These are phyloP conservation scores for Tragopan temminckii DNA, from an alignment of 2,797 vertebrate species.

Conservation along the genomic window DNA sequence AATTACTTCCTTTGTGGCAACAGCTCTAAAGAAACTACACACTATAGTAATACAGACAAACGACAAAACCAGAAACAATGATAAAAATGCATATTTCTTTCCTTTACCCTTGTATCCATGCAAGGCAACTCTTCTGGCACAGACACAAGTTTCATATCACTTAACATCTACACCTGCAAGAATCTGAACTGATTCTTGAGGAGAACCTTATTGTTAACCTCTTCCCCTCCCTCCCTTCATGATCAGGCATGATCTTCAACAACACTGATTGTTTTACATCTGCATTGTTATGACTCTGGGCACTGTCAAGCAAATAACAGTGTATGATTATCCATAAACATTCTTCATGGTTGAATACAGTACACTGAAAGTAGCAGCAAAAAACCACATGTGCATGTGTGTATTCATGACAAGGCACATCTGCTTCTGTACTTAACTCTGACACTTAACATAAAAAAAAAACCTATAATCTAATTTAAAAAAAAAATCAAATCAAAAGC, in stretches of 20 bases:
- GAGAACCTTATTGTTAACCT: not conserved
- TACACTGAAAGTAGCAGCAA: not conserved
- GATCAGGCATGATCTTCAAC: not conserved
- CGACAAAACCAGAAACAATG: not conserved
- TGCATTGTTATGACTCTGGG: not conserved
- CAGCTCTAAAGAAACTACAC: not conserved
- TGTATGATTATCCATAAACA: not conserved
- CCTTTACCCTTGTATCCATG: not conserved
- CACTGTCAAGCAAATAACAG: not conserved
- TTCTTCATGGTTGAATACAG: not conserved
- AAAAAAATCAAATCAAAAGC: not conserved
- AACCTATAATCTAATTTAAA: not conserved
- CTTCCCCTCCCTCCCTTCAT: not conserved
- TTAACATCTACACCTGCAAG: not conserved
- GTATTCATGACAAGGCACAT: not conserved
- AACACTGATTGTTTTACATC: not conserved
- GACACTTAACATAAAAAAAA: not conserved
- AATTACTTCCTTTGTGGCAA: not conserved
- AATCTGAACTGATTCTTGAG: not conserved
- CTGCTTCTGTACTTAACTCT: not conserved
- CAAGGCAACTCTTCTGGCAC: not conserved
- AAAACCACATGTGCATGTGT: rapidly evolving
- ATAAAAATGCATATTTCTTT: not conserved
- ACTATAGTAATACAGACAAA: not conserved
- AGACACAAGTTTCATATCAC: rapidly evolving